Percentiles rank a stretch among this genome's conserved stretches.
phyloP scores from a whole-genome alignment of 2,113 vertebrate genomes.

The Carlito syrichta region DNA sequence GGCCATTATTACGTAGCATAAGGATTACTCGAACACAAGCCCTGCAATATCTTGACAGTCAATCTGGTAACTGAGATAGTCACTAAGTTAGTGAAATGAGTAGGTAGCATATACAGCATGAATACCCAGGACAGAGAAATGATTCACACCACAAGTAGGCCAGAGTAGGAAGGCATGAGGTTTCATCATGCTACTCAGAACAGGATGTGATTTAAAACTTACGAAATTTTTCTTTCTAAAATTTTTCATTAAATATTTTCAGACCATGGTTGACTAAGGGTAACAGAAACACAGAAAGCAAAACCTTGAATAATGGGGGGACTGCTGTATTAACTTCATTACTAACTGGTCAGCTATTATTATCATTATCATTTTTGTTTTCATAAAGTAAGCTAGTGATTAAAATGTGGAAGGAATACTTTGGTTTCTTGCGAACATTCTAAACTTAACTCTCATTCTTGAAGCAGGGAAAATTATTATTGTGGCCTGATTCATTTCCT shows the following conservation, averaged over 20 bases:
- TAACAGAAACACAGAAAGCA: background rate
- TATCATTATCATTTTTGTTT: no score
- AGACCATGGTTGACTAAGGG: background rate
- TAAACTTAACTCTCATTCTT: background rate
- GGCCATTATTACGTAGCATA: background rate
- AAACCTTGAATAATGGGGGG: background rate
- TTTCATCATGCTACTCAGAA: background rate
- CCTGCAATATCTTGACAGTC: background rate
- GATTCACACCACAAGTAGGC: background rate
- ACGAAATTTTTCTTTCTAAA: background rate
- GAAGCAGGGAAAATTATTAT: background rate
- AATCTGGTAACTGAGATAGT: background rate
- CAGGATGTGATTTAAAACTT: background rate
- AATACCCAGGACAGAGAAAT: background rate
- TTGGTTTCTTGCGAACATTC: background rate
- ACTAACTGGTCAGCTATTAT: background rate
- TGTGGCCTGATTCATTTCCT: background rate
- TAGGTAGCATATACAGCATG: background rate
- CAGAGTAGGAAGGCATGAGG: background rate
- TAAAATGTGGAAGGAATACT: background rate
- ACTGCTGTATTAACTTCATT: background rate
- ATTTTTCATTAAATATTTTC: background rate
- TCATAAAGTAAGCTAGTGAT: background rate
- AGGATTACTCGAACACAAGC: background rate
- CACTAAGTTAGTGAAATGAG: background rate